Conservation (phyloP, 1,140 invertebrate species). For the Papilio aristodemus region DNA sequence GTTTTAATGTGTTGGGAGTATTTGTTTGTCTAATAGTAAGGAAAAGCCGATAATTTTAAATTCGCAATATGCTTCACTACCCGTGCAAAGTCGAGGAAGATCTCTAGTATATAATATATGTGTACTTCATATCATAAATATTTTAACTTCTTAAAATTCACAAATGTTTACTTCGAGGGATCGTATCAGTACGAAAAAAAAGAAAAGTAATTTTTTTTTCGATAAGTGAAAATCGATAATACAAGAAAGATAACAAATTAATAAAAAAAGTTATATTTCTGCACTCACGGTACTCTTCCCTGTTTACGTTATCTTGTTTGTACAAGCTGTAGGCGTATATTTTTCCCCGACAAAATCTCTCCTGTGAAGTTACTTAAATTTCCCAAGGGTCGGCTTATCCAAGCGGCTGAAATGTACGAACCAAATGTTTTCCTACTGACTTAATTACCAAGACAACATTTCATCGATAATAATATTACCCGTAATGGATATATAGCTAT, state of each 20-base stretch:
- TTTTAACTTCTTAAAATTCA: too few species aligned
- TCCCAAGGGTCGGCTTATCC: slow-evolving; percentile 19
- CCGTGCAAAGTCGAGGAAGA: too few species aligned
- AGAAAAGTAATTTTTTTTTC: too few species aligned
- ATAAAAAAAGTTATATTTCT: neutral
- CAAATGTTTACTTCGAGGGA: too few species aligned
- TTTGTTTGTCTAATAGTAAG: too few species aligned
- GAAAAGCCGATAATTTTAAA: too few species aligned
- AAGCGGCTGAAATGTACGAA: slow-evolving; percentile 13
- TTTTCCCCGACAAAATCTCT: slow-evolving; percentile 16
- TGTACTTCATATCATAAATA: too few species aligned
- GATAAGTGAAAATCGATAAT: neutral
- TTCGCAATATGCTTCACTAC: too few species aligned
- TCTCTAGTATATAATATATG: too few species aligned
- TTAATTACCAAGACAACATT: slow-evolving; percentile 12
- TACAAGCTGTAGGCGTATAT: slow-evolving; percentile 19
- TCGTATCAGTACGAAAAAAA: too few species aligned
- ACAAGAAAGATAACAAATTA: neutral
- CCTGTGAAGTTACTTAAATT: slow-evolving; percentile 20
- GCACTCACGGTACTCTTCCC: neutral
- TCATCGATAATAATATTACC: neutral
- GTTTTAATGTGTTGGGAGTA: too few species aligned
- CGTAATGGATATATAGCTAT: neutral
- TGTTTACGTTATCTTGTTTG: slow-evolving; percentile 13
- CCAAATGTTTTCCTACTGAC: neutral